Evolutionary conservation across 1,140 invertebrate species (phyloP).

Genomic region (Zaprionus tsacasi): DNA sequence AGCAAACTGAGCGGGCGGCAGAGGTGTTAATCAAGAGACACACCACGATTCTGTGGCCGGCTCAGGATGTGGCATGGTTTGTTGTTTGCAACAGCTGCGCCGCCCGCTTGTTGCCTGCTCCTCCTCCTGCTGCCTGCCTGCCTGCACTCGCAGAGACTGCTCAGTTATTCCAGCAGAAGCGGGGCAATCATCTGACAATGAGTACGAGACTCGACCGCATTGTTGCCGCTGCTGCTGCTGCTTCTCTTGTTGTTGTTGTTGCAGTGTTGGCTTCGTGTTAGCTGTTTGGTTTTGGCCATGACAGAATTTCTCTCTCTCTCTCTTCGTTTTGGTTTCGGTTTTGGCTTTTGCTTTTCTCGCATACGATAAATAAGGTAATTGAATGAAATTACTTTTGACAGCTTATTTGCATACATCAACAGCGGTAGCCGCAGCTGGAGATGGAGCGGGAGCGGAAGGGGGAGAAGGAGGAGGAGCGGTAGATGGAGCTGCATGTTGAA

Average conservation of each 20-base stretch:
- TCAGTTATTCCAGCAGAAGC: conserved; percentile 44
- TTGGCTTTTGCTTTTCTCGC: conserved; percentile 27
- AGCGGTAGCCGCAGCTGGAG: conserved; percentile 50
- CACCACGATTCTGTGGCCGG: conserved; percentile 8
- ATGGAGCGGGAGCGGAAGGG: conserved; percentile 5
- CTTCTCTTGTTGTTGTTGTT: conserved; percentile 11
- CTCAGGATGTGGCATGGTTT: conserved; percentile 28
- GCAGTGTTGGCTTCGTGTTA: conserved; percentile 14
- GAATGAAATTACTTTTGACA: conserved; percentile 83
- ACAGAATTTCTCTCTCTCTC: conserved; percentile 55
- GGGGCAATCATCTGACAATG: conserved; percentile 42
- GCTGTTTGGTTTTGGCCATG: conserved; percentile 48
- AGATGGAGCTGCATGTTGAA: conserved; percentile 19
- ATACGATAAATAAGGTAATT: conserved; percentile 81
- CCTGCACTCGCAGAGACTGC: conserved; percentile 12
- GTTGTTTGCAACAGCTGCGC: neutral
- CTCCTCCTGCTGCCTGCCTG: conserved; percentile 9
- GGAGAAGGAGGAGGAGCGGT: conserved; percentile 31
- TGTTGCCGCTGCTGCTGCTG: conserved; percentile 37
- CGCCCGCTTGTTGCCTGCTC: neutral
- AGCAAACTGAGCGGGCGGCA: neutral
- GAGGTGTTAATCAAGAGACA: conserved; percentile 33
- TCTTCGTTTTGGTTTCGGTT: conserved; percentile 45
- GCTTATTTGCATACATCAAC: conserved; percentile 83
- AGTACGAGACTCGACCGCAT: conserved; percentile 34